A percentile compares a stretch with the other conserved stretches of the same genome.
Conservation (phyloP, 1,140 invertebrate species). For the Pseudomyrmex dendroicus region DNA sequence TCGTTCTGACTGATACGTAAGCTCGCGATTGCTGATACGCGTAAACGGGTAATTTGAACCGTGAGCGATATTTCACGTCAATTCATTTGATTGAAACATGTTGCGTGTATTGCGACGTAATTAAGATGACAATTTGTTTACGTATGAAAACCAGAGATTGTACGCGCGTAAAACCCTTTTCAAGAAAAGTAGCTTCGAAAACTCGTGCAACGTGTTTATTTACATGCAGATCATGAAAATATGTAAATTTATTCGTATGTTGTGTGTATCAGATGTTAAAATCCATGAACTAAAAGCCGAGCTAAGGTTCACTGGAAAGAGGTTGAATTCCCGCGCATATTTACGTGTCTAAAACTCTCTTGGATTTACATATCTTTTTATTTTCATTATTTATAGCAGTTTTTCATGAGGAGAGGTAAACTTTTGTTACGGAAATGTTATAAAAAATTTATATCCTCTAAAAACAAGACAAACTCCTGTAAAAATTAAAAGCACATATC, state of each 20-base stretch:
- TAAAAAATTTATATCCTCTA: no score
- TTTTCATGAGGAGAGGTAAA: background rate
- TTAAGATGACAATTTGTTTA: no score
- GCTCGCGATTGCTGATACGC: background rate
- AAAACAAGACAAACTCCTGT: no score
- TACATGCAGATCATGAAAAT: slow-evolving; percentile 10
- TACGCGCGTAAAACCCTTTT: background rate
- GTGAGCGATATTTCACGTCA: background rate
- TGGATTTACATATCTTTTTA: slow-evolving; percentile 16
- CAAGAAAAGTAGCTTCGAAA: background rate
- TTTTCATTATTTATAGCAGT: background rate
- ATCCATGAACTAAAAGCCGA: background rate
- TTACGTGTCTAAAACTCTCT: background rate
- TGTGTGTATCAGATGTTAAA: slow-evolving; percentile 10
- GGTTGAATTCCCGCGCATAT: background rate
- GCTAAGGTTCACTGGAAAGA: slow-evolving; percentile 22
- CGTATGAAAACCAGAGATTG: no score
- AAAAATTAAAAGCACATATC: no score
- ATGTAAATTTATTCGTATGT: slow-evolving; percentile 32
- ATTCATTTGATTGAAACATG: no score
- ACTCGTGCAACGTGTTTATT: slow-evolving; percentile 16
- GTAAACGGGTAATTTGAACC: slow-evolving; percentile 19
- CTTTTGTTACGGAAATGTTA: background rate
- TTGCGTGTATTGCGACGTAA: no score
- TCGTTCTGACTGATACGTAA: background rate